phyloP scores from a whole-genome alignment of 2,888 invertebrate genomes.

The Aelia acuminata region DNA sequence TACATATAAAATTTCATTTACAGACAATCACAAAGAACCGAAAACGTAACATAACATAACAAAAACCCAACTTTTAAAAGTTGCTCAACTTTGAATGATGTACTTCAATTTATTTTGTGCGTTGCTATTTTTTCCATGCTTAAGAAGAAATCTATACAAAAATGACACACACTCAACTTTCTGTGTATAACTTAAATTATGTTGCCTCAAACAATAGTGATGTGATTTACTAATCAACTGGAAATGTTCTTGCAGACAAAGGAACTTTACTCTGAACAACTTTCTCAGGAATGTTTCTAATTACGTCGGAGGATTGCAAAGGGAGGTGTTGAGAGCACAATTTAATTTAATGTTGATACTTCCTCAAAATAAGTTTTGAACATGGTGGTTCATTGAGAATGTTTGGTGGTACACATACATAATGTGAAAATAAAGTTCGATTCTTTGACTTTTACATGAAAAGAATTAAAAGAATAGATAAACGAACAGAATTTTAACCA shows the following conservation, averaged over 20 bases:
- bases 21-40: too few relatives aligned
- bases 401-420: not conserved
- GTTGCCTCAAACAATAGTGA: not conserved
- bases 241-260: not conserved
- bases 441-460: too few relatives aligned
- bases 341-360: not conserved
- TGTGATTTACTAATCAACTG: not conserved
- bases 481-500: too few relatives aligned
- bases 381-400: not conserved
- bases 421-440: too few relatives aligned
- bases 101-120: too few relatives aligned
- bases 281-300: slow-evolving; percentile 9
- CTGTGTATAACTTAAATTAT: not conserved
- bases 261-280: not conserved
- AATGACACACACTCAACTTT: not conserved
- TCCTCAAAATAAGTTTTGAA: not conserved
- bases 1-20: too few relatives aligned
- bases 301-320: not conserved
- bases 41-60: too few relatives aligned
- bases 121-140: too few relatives aligned
- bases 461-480: too few relatives aligned
- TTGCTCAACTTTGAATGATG: too few relatives aligned
- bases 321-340: not conserved
- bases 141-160: too few relatives aligned
- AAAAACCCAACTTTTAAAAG: too few relatives aligned